A percentile compares a stretch with the other conserved stretches of the same genome.
phyloP scores from a whole-genome alignment of 2,797 vertebrate species.

The Sphenopsis melanotis region DNA sequence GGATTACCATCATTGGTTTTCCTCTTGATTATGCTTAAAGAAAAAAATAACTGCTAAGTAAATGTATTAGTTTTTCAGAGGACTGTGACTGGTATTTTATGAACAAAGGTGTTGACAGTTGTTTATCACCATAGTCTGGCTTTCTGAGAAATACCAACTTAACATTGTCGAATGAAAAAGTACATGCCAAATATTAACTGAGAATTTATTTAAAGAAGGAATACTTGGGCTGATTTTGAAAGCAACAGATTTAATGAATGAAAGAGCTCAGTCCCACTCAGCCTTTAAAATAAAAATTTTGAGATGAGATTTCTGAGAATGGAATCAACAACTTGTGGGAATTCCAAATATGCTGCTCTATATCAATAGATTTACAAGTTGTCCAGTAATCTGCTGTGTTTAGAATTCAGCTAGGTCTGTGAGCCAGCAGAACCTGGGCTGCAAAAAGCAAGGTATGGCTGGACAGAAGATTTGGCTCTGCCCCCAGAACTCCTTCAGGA shows the following conservation, averaged over 20 bases:
- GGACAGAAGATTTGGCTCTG: not conserved
- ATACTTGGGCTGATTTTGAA: not conserved
- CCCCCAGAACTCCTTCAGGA: not conserved
- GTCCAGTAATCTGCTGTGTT: not conserved
- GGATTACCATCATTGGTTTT: not conserved
- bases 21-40: conserved; percentile 20
- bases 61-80: not conserved
- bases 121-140: not conserved
- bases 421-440: not conserved
- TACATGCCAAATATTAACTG: not conserved
- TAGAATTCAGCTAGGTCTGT: not conserved
- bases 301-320: not conserved
- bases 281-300: not conserved
- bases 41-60: conserved; percentile 27
- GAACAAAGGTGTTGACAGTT: not conserved
- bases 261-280: not conserved
- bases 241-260: not conserved
- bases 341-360: not conserved
- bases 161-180: not conserved
- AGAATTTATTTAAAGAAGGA: not conserved
- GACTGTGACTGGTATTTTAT: not conserved
- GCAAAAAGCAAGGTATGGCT: not conserved
- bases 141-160: not conserved
- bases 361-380: not conserved
- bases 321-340: not conserved